These are phyloP conservation scores for Ornithoptera priamus DNA, from an alignment of 2,888 invertebrate species.

Conservation along the genomic window DNA sequence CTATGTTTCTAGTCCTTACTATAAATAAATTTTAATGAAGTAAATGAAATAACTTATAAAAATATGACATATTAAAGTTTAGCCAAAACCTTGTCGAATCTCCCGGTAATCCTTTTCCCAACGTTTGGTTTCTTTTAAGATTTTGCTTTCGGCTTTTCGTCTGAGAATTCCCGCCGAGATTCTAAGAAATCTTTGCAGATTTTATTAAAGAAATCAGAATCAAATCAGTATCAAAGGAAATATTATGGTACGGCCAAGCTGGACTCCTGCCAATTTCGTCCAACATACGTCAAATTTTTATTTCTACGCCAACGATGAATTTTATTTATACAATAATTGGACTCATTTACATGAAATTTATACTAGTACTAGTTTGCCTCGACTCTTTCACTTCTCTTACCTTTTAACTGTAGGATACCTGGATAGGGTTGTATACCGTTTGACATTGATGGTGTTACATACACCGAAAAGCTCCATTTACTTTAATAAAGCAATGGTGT, in stretches of 20 bases:
- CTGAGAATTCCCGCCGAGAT: not conserved
- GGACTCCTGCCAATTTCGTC: conserved; percentile 33
- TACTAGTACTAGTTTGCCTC: not conserved
- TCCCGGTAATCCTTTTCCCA: too few relatives aligned
- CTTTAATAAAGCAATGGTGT: too few relatives aligned
- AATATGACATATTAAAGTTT: too few relatives aligned
- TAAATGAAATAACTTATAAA: too few relatives aligned
- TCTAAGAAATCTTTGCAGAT: not conserved
- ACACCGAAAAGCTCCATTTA: too few relatives aligned
- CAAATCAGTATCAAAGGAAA: not conserved
- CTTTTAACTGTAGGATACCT: too few relatives aligned
- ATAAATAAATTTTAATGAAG: too few relatives aligned
- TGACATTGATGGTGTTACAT: not conserved
- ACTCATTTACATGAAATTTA: conserved; percentile 30
- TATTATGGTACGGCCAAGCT: conserved; percentile 8
- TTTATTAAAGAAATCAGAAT: not conserved
- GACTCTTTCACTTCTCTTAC: too few relatives aligned
- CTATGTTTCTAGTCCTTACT: too few relatives aligned
- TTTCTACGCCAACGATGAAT: conserved; percentile 27
- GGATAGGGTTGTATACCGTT: not conserved
- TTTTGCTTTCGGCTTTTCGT: not conserved
- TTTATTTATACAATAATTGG: conserved; percentile 38
- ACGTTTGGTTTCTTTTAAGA: not conserved
- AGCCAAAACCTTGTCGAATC: too few relatives aligned
- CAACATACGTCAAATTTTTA: conserved; percentile 40